Evolutionary conservation across 2,113 vertebrate genomes (phyloP), one percentile per base, ranked within the genome.

Genomic region (Laticauda colubrina): DNA sequence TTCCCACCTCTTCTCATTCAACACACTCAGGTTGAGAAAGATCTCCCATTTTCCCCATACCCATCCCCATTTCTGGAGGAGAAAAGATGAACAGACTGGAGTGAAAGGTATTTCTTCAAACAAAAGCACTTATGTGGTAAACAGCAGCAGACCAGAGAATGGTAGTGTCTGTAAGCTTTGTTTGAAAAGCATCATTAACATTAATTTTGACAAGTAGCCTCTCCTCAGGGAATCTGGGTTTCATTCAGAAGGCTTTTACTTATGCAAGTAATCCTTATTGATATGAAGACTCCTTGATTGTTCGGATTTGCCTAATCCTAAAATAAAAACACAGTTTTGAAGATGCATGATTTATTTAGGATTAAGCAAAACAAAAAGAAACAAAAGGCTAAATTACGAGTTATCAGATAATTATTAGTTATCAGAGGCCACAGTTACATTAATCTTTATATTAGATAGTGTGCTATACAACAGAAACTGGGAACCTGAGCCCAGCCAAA

Each of bases 141-240:
- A 88, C 18, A 94, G 69, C 89, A 94, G 34, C 93, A 43, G 24
- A 91, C 56, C 56, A 95, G 92, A 94, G 57, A 69, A 95, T 85
- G 39, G 89, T 95, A 93, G 64, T 94, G 94, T 91, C 93, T 94
- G 90, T 91, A 0, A 0, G 55, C 91, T 94, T 95, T 94, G 95
- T 95, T 95, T 95, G 94, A 96, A 96, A 96, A 88, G 55, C 93
- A 91, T 95, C 89, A 92, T 96, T 95, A 95, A 88, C 93, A 94
- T 96, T 96, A 96, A 95, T 95, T 96, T 95, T 96, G 96, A 96
- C 94, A 96, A 96, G 94, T 81, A 94, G 29, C 61, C 29, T 90
- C 48, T 95, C 95, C 93, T 75, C 34, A 3, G 94, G 94, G 94
- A 95, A 91, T 85, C 85, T 89, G 93, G 94, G 93, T 53, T 92